These are phyloP conservation scores for Paguma larvata DNA, from an alignment of 2,797 vertebrate species.

Conservation along the genomic window DNA sequence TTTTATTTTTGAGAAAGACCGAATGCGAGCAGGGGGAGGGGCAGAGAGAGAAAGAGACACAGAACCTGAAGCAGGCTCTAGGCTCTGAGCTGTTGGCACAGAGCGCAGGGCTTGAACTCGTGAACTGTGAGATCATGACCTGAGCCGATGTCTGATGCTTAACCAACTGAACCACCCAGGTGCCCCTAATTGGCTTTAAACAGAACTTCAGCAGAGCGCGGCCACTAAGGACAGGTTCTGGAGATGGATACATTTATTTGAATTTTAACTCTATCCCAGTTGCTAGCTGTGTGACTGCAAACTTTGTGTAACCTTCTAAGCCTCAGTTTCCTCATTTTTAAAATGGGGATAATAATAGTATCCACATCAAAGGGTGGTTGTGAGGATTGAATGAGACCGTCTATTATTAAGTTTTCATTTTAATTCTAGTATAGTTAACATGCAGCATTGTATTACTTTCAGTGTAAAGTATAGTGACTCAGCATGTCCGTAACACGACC, in stretches of 20 bases:
- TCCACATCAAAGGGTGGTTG: neutral
- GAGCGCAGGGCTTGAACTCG: no score
- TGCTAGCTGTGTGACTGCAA: neutral
- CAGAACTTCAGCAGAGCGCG: neutral
- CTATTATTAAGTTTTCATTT: neutral
- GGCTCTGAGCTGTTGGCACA: no score
- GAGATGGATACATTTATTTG: neutral
- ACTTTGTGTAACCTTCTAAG: neutral
- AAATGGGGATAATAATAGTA: neutral
- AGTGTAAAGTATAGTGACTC: neutral
- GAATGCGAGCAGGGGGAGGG: no score
- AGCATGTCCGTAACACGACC: neutral
- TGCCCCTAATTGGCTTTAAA: neutral
- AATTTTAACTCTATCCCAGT: neutral
- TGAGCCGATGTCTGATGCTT: no score
- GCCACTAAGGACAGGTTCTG: neutral
- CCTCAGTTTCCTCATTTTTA: neutral
- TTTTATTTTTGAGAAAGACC: no score
- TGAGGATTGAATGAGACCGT: neutral
- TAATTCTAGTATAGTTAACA: neutral
- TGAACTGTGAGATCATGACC: no score
- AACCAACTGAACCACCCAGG: no score
- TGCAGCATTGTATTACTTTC: neutral
- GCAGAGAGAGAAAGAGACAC: no score
- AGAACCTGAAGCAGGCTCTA: no score